phyloP scores from a whole-genome alignment of 1,140 invertebrate genomes.

The Drosophila miranda region DNA sequence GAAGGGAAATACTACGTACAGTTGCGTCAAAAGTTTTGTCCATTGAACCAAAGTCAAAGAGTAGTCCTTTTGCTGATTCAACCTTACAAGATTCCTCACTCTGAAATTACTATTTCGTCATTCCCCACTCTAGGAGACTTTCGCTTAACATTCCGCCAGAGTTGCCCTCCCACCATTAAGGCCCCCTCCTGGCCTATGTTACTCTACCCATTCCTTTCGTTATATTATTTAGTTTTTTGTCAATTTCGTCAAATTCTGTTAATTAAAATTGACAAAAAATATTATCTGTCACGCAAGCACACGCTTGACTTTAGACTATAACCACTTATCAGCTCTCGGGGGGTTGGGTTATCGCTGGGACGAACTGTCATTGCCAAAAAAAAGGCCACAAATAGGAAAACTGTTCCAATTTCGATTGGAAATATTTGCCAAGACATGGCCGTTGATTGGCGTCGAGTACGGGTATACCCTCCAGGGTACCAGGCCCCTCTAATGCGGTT shows the following conservation, averaged over 20 bases:
- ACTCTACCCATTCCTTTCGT: not conserved
- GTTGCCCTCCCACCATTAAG: too few relatives aligned
- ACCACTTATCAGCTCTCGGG: constrained; percentile 44
- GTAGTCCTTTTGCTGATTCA: too few relatives aligned
- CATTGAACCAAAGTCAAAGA: too few relatives aligned
- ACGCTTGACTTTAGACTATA: constrained; percentile 30
- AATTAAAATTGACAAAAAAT: constrained; percentile 61
- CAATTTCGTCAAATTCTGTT: constrained; percentile 48
- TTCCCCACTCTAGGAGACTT: too few relatives aligned
- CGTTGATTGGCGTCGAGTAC: constrained; percentile 8
- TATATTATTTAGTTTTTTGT: constrained; percentile 14
- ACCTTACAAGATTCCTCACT: too few relatives aligned
- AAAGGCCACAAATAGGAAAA: constrained; percentile 6
- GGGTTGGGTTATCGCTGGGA: constrained; percentile 42
- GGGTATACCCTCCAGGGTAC: constrained; percentile 8
- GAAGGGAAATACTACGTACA: too few relatives aligned
- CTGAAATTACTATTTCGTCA: too few relatives aligned
- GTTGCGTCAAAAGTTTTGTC: too few relatives aligned
- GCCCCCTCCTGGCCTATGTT: too few relatives aligned
- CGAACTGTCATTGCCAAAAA: not conserved
- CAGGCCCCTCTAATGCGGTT: constrained; percentile 19
- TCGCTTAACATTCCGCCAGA: too few relatives aligned
- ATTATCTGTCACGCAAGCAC: constrained; percentile 65
- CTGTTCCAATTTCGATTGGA: constrained; percentile 6
- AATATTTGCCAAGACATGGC: constrained; percentile 16